Evolutionary conservation across 1,140 invertebrate genomes (phyloP).

Genomic region (Sarcophaga peregrina): DNA sequence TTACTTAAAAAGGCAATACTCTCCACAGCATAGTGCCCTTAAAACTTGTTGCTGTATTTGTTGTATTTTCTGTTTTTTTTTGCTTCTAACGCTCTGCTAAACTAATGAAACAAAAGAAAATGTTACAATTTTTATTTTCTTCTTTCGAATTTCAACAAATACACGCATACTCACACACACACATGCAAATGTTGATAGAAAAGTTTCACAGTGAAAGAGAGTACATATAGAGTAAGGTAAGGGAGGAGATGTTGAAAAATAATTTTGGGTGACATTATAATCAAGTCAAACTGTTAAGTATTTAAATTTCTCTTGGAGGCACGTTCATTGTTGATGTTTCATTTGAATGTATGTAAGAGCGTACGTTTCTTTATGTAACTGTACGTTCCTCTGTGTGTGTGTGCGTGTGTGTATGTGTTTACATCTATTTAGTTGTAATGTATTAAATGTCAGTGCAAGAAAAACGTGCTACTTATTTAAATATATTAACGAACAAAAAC

Average conservation of each 20-base stretch:
- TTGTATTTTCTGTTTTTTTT: not conserved
- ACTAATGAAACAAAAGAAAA: conserved; percentile 14
- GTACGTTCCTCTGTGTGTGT: not conserved
- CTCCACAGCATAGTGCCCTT: not conserved
- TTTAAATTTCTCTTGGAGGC: conserved; percentile 38
- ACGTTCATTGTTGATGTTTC: conserved; percentile 32
- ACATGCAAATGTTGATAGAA: not conserved
- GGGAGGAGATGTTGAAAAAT: not conserved
- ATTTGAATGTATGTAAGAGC: not conserved
- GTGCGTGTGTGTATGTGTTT: not conserved
- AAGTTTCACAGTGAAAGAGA: not conserved
- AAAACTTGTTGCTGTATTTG: conserved; percentile 28
- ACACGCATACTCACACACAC: not conserved
- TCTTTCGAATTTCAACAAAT: not conserved
- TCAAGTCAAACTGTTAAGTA: conserved; percentile 41
- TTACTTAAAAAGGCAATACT: no score
- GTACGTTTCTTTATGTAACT: not conserved
- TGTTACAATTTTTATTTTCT: not conserved
- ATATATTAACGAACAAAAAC: not conserved
- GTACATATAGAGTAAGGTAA: not conserved
- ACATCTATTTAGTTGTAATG: not conserved
- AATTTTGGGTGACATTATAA: conserved; percentile 31
- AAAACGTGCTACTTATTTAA: conserved; percentile 33
- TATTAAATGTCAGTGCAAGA: conserved; percentile 9
- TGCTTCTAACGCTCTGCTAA: not conserved